Base-by-base conservation (phyloP, 2,113 vertebrate genomes). In the Chlorodrepanis virens region DNA sequence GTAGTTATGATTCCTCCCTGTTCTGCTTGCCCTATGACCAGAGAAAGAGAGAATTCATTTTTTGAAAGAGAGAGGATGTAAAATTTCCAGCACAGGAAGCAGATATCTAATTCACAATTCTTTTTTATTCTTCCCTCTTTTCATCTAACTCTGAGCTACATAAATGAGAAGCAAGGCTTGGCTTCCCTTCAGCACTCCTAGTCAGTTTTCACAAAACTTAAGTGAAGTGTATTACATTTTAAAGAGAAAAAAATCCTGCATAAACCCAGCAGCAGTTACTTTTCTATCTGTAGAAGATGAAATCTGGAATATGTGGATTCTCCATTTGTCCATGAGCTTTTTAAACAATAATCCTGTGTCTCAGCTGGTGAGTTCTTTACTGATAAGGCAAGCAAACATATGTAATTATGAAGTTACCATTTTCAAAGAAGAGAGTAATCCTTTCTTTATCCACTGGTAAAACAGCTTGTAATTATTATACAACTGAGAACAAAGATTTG, bases 381-480 rank as follows among this genome's bases (percentile, higher is more conserved):
- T 93, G 92, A 96, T 96, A 97, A 97, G 93, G 78, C 83, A 96
- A 95, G 93, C 97, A 98, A 98, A 98, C 96, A 97, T 89, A 95
- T 60, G 89, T 92, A 97, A 97, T 98, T 98, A 97, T 95, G 82
- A 97, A 96, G 97, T 97, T 97, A 94, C 96, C 53, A 87, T 96
- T 97, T 98, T 97, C 98, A 98, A 97, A 98, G 95, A 97, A 71
- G 47, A 93, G 83, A 97, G 76, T 99, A 98, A 99, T 99, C 98
- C 97, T 97, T 97, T 78, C 97, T 97, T 98, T 98, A 99, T 98
- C 98, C 98, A 88, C 93, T 91, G 96, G 98, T 98, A 98, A 98
- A 98, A 97, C 83, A 83, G 97, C 92, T 97, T 98, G 98, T 97
- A 96, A 94, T 98, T 97, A 98, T 89, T 97, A 97, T 47, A 97